Percentiles rank a stretch among this genome's conserved stretches.
Evolutionary conservation across 2,797 vertebrate species (phyloP).

Genomic region (Nyctalus aviator): DNA sequence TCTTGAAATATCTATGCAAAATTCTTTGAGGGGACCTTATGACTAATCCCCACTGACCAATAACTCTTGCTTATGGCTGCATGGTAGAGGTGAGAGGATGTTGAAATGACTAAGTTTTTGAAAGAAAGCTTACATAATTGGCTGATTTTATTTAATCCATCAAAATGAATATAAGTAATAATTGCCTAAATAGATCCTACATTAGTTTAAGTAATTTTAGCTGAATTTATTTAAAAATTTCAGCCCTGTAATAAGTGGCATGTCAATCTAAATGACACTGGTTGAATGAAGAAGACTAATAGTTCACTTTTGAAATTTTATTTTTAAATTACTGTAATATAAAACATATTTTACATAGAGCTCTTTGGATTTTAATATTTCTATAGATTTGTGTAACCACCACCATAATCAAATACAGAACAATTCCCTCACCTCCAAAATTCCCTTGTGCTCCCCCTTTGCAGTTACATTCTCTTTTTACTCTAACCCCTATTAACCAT

Average conservation of each 20-base stretch:
- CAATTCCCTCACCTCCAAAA: too few relatives aligned
- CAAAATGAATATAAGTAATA: background rate
- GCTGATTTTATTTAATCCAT: background rate
- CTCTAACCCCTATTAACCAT: background rate
- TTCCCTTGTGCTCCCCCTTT: background rate
- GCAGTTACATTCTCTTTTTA: background rate
- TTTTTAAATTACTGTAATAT: background rate
- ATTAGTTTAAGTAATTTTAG: background rate
- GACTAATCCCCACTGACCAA: background rate
- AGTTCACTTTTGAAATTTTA: background rate
- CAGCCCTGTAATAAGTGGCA: background rate
- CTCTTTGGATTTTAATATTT: background rate
- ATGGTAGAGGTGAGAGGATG: too few relatives aligned
- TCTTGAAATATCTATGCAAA: background rate
- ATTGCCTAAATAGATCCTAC: background rate
- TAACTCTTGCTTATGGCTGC: background rate
- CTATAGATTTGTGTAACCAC: background rate
- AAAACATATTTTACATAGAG: background rate
- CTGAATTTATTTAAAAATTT: background rate
- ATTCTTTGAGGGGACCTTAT: background rate
- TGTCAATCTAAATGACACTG: background rate
- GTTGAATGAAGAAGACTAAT: background rate
- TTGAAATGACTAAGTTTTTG: conserved; percentile 8
- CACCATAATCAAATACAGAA: background rate
- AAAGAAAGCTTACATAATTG: conserved; percentile 8